Evolutionary conservation across 2,888 invertebrate genomes (phyloP).

Genomic region (Eupithecia abbreviata): DNA sequence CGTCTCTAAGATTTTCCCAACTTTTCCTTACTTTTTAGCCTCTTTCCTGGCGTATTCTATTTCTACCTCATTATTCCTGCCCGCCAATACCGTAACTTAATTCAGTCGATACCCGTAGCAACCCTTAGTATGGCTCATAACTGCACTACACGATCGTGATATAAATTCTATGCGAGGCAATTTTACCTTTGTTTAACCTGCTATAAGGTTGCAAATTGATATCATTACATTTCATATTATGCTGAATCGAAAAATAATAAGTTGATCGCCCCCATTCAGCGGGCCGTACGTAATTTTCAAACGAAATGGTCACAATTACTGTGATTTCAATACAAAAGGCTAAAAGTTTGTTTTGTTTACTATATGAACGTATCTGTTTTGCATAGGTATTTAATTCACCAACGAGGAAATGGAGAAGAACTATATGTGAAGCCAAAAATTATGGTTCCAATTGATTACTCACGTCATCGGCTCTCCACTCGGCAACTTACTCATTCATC

Average conservation of each 20-base stretch:
- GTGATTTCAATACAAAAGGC: slow-evolving; percentile 11
- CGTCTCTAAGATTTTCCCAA: background rate
- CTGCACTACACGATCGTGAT: slow-evolving; percentile 19
- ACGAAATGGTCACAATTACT: slow-evolving; percentile 22
- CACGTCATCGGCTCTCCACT: no score
- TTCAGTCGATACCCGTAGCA: slow-evolving; percentile 21
- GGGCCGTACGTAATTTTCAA: slow-evolving; percentile 41
- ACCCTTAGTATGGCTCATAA: slow-evolving; percentile 31
- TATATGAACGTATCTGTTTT: background rate
- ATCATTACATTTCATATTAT: slow-evolving; percentile 47
- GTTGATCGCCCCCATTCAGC: slow-evolving; percentile 49
- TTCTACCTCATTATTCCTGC: slow-evolving; percentile 26
- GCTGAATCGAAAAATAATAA: slow-evolving; percentile 56
- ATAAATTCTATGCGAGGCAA: slow-evolving; percentile 26
- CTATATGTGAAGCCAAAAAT: background rate
- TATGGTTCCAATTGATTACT: background rate
- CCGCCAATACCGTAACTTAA: slow-evolving; percentile 5
- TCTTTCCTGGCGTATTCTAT: slow-evolving; percentile 11
- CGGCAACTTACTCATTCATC: no score
- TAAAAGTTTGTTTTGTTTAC: slow-evolving; percentile 11
- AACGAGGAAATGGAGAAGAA: background rate
- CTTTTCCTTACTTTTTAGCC: background rate
- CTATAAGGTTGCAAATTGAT: slow-evolving; percentile 38
- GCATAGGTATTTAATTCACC: background rate
- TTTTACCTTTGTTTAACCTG: slow-evolving; percentile 39